Conservation (phyloP, 2,888 invertebrate species). For the Heteropelma amictum region DNA sequence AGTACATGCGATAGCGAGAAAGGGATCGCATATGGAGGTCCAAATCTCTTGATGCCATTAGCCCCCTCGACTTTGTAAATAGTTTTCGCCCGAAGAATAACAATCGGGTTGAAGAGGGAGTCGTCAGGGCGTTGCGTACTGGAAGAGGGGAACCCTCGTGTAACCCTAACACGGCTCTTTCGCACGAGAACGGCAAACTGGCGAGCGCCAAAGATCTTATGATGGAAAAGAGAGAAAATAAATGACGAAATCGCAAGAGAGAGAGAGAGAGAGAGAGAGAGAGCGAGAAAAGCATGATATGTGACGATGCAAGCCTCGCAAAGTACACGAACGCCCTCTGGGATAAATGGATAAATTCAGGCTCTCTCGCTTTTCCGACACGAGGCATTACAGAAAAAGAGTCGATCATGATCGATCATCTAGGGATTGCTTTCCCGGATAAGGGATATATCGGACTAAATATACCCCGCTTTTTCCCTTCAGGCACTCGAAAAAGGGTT, state of each 20-base stretch:
- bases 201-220: conserved; percentile 61
- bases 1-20: conserved; percentile 37
- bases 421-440: conserved; percentile 66
- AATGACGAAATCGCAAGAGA: conserved; percentile 27
- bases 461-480: conserved; percentile 42
- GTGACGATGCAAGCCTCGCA: conserved; percentile 61
- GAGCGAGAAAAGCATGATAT: conserved; percentile 34
- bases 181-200: conserved; percentile 40
- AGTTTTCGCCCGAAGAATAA: conserved; percentile 76
- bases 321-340: conserved; percentile 59
- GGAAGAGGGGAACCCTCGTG: conserved; percentile 44
- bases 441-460: conserved; percentile 68
- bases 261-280: conserved; percentile 62
- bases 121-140: conserved; percentile 45
- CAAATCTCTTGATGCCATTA: conserved; percentile 77
- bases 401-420: conserved; percentile 76
- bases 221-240: not conserved
- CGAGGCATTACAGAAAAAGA: conserved; percentile 46
- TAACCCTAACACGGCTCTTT: conserved; percentile 60
- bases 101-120: conserved; percentile 66
- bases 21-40: conserved; percentile 66
- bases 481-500: conserved; percentile 50
- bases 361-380: conserved; percentile 17
- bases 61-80: conserved; percentile 75
- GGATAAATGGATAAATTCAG: conserved; percentile 43